These are phyloP conservation scores for Rhea americana DNA, from an alignment of 2,113 vertebrate species.

Conservation along the genomic window DNA sequence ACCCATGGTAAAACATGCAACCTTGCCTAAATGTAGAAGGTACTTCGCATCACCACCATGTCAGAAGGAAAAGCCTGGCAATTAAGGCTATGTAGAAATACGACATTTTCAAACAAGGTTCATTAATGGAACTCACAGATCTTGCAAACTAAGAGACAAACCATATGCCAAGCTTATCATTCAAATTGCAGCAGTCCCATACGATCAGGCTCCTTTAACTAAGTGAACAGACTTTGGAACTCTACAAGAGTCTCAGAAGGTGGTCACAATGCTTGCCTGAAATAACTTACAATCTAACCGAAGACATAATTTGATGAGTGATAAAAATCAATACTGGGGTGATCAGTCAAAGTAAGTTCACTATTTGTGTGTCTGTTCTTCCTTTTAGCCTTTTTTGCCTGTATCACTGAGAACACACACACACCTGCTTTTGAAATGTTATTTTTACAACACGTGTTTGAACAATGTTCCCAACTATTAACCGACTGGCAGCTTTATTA, in stretches of 20 bases:
- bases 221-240: not conserved
- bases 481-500: not conserved
- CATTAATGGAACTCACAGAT: not conserved
- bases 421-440: not conserved
- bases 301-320: not conserved
- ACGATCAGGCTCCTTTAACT: not conserved
- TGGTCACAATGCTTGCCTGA: not conserved
- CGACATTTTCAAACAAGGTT: not conserved
- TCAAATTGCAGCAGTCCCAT: not conserved
- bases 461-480: not conserved
- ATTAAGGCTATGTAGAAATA: rapidly evolving
- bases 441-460: not conserved
- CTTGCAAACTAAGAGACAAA: not conserved
- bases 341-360: not conserved
- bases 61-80: not conserved
- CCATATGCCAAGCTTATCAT: not conserved
- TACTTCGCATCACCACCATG: not conserved
- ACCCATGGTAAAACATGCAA: not conserved
- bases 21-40: not conserved
- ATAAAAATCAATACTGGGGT: not conserved
- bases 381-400: not conserved
- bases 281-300: not conserved
- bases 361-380: not conserved
- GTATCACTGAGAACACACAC: not conserved
- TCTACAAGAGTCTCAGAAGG: not conserved